phyloP scores from a whole-genome alignment of 1,140 invertebrate genomes.

The Drosophila miranda region DNA sequence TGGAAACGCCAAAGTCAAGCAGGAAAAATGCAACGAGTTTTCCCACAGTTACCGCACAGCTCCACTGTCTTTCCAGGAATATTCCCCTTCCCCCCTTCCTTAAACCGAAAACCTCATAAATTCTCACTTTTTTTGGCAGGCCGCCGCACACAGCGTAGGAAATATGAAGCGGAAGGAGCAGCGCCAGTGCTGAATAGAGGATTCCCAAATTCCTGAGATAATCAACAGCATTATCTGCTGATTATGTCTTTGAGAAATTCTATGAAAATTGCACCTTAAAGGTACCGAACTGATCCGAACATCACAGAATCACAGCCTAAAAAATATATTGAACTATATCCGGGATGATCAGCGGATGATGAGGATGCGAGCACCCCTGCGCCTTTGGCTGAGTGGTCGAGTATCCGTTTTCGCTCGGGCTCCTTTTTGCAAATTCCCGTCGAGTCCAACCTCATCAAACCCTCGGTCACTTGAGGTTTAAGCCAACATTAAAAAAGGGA shows the following conservation, averaged over 20 bases:
- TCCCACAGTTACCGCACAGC: slow-evolving; percentile 40
- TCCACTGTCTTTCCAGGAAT: slow-evolving; percentile 34
- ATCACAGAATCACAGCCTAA: slow-evolving; percentile 38
- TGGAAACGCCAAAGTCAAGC: slow-evolving; percentile 25
- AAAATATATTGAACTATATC: slow-evolving; percentile 75
- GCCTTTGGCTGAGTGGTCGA: slow-evolving; percentile 36
- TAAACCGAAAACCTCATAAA: slow-evolving; percentile 36
- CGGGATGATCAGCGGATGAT: slow-evolving; percentile 75
- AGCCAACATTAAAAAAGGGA: slow-evolving; percentile 66
- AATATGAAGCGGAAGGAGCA: slow-evolving; percentile 68
- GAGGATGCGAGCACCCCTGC: slow-evolving; percentile 61
- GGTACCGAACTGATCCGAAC: slow-evolving; percentile 10
- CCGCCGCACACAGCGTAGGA: slow-evolving; percentile 61
- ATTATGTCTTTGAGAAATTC: slow-evolving; percentile 73
- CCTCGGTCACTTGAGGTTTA: slow-evolving; percentile 79
- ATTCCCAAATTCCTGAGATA: slow-evolving; percentile 65
- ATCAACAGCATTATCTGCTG: slow-evolving; percentile 73
- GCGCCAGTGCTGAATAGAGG: slow-evolving; percentile 62
- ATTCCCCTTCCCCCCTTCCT: background rate
- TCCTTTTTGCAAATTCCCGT: slow-evolving; percentile 57
- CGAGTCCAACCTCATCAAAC: slow-evolving; percentile 62
- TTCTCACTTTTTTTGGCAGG: slow-evolving; percentile 51
- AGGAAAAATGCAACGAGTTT: slow-evolving; percentile 36
- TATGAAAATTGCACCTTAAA: slow-evolving; percentile 68
- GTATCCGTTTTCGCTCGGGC: slow-evolving; percentile 64